A percentile compares a stretch with the other conserved stretches of the same genome.
Conservation (phyloP, 92 coral and sea anemone species). For the Scolanthus callimorphus region DNA sequence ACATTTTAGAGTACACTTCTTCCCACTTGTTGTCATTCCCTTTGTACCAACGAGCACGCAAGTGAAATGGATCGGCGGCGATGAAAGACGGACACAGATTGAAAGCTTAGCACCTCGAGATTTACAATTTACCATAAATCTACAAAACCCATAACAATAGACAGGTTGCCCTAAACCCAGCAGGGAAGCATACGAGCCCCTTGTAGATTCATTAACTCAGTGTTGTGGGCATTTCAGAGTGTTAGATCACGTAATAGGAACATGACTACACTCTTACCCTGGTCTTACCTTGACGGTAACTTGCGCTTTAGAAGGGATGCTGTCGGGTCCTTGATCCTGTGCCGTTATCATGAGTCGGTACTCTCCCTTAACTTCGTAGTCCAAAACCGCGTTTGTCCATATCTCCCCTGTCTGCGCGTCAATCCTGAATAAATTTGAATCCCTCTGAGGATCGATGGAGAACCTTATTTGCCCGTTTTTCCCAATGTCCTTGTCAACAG, state of each 20-base stretch:
- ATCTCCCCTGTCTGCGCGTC: slow-evolving; percentile 56
- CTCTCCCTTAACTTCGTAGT: slow-evolving; percentile 51
- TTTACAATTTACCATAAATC: slow-evolving; percentile 7
- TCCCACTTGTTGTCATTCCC: slow-evolving; percentile 5
- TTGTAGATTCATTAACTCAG: not conserved
- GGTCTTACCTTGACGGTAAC: slow-evolving; percentile 67
- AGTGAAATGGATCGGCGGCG: slow-evolving; percentile 23
- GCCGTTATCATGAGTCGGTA: slow-evolving; percentile 67
- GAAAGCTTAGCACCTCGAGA: slow-evolving; percentile 24
- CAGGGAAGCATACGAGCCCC: not conserved
- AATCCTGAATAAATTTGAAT: slow-evolving; percentile 45
- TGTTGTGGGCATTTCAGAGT: not conserved
- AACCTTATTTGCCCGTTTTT: slow-evolving; percentile 61
- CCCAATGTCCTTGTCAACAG: slow-evolving; percentile 72
- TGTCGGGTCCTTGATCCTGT: slow-evolving; percentile 73
- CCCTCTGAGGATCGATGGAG: slow-evolving; percentile 34
- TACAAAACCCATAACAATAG: not conserved
- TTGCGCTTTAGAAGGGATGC: slow-evolving; percentile 57
- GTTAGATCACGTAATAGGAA: not conserved
- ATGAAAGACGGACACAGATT: slow-evolving; percentile 11
- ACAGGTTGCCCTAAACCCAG: not conserved
- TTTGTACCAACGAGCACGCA: not conserved
- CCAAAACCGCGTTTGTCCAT: slow-evolving; percentile 58
- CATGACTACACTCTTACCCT: not conserved
- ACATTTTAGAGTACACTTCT: slow-evolving; percentile 24